Evolutionary conservation across 2,797 vertebrate species (phyloP).

Genomic region (Crenichthys baileyi): DNA sequence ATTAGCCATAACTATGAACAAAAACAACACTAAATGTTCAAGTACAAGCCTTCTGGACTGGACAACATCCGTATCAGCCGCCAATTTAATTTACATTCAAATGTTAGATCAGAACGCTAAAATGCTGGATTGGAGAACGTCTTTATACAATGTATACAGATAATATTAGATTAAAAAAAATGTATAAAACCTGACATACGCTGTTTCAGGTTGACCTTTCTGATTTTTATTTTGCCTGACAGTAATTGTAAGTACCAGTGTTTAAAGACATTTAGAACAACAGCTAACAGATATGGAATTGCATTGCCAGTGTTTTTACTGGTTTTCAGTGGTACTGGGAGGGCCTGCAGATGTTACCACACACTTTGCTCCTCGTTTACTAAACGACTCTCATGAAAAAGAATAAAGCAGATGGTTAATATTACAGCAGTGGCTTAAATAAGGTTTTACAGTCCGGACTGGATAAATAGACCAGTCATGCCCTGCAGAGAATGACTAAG

Average conservation of each 20-base stretch:
- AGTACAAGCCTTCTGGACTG: not conserved
- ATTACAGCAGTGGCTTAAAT: slow-evolving; percentile 21
- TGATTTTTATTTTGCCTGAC: too few species aligned
- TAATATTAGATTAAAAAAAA: not conserved
- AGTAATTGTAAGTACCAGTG: too few species aligned
- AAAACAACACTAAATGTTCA: not conserved
- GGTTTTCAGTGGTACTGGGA: slow-evolving; percentile 3
- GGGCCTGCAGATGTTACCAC: not conserved
- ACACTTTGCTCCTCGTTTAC: not conserved
- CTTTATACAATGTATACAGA: not conserved
- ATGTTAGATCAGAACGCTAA: not conserved
- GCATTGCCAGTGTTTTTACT: not conserved
- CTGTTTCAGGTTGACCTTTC: not conserved
- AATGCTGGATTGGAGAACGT: not conserved
- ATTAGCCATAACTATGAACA: not conserved
- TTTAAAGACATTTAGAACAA: too few species aligned
- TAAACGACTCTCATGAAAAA: not conserved
- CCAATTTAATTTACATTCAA: not conserved
- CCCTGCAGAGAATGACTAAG: slow-evolving; percentile 72
- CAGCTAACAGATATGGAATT: too few species aligned
- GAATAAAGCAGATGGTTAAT: not conserved
- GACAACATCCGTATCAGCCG: not conserved
- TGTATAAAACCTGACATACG: not conserved
- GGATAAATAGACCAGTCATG: slow-evolving; percentile 64
- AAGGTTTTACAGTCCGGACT: slow-evolving; percentile 63